These are phyloP conservation scores for Anniella stebbinsi DNA, from an alignment of 2,797 vertebrate species.

Conservation along the genomic window DNA sequence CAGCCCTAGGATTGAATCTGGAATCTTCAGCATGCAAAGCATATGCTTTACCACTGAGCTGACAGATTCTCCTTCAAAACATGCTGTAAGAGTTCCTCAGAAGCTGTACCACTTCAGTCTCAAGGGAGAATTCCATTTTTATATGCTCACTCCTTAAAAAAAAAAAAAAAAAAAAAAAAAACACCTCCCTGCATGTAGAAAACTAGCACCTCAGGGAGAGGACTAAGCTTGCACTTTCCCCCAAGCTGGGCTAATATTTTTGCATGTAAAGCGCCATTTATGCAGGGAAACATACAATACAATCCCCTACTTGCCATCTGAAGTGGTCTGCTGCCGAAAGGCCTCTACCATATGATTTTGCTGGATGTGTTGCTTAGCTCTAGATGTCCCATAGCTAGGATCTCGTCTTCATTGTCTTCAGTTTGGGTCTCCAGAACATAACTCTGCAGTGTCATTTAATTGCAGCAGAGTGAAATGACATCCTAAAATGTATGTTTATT, in stretches of 20 bases:
- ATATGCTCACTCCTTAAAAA: not conserved
- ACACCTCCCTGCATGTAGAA: not conserved
- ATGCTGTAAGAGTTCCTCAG: no score
- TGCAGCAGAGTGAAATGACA: accelerated
- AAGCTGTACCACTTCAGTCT: not conserved
- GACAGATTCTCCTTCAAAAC: not conserved
- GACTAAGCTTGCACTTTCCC: not conserved
- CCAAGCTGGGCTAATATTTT: not conserved
- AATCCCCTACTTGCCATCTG: not conserved
- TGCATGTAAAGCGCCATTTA: not conserved
- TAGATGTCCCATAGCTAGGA: not conserved
- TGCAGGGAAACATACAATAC: not conserved
- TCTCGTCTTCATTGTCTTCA: not conserved
- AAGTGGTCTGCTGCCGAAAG: not conserved
- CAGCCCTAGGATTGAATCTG: not conserved
- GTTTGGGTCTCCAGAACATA: not conserved
- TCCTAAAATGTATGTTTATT: not conserved
- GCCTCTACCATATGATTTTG: not conserved
- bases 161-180: no score
- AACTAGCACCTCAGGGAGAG: not conserved
- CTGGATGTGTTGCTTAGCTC: not conserved
- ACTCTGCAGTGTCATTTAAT: not conserved
- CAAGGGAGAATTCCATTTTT: not conserved
- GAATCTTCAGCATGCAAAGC: no score
- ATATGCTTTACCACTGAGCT: not conserved